Evolutionary conservation across 2,888 invertebrate species (phyloP).

Genomic region (Acleris cristana): DNA sequence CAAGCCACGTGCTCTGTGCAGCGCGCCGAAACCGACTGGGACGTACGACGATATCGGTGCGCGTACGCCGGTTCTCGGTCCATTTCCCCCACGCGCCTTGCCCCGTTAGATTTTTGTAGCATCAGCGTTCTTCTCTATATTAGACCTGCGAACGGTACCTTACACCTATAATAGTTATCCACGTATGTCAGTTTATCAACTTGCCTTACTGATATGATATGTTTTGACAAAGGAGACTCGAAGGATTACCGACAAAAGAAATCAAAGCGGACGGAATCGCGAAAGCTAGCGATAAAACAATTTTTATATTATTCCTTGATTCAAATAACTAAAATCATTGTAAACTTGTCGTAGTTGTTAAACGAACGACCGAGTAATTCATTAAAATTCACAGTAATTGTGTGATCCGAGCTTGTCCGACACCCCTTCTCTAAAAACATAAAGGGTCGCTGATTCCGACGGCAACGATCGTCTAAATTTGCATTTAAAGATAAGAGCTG

Average conservation of each 20-base stretch:
- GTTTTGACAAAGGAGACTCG: too few relatives aligned
- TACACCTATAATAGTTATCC: not conserved
- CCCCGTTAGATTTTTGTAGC: slow-evolving; percentile 73
- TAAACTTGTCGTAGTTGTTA: not conserved
- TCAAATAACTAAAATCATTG: not conserved
- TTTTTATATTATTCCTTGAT: too few relatives aligned
- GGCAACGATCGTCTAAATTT: slow-evolving; percentile 31
- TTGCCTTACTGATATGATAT: too few relatives aligned
- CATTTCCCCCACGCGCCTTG: slow-evolving; percentile 82
- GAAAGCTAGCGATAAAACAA: too few relatives aligned
- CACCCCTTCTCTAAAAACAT: slow-evolving; percentile 24
- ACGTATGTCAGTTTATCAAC: not conserved
- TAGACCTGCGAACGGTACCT: slow-evolving; percentile 39
- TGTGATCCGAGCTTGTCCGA: slow-evolving; percentile 26
- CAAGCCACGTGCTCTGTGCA: slow-evolving; percentile 76
- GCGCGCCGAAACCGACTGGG: slow-evolving; percentile 82
- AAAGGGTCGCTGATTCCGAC: slow-evolving; percentile 24
- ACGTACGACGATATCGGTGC: slow-evolving; percentile 78
- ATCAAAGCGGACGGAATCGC: too few relatives aligned
- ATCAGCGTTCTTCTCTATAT: slow-evolving; percentile 51
- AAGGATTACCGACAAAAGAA: too few relatives aligned
- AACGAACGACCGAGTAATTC: slow-evolving; percentile 15
- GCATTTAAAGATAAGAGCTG: slow-evolving; percentile 29
- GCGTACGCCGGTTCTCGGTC: slow-evolving; percentile 77
- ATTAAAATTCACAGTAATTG: slow-evolving; percentile 25